Evolutionary conservation across 1,140 invertebrate species (phyloP).

Genomic region (Mylabris phalerata): DNA sequence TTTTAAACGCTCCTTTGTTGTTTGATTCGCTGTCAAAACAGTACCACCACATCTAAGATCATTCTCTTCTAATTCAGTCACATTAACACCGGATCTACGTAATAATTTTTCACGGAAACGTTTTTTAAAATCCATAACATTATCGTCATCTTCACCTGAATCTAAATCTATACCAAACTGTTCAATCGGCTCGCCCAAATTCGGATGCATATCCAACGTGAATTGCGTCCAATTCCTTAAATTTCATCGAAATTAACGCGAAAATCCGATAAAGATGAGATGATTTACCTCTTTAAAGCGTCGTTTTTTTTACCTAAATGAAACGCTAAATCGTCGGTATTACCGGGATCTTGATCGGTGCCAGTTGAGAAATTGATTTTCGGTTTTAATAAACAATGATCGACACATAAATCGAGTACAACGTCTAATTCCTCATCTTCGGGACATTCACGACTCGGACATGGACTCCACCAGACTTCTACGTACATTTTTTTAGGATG

Average conservation of each 20-base stretch:
- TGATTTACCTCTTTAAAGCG: not conserved
- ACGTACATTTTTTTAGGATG: constrained; percentile 59
- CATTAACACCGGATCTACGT: constrained; percentile 56
- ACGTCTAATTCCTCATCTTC: constrained; percentile 64
- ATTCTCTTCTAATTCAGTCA: constrained; percentile 59
- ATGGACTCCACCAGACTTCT: constrained; percentile 74
- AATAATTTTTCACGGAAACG: constrained; percentile 57
- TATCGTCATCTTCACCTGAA: constrained; percentile 55
- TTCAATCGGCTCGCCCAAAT: constrained; percentile 60
- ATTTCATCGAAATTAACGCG: not conserved
- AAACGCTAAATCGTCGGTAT: constrained; percentile 48
- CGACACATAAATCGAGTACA: constrained; percentile 58
- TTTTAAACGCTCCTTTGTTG: constrained; percentile 47
- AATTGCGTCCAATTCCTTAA: constrained; percentile 10
- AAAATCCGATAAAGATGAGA: not conserved
- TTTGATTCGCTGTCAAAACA: constrained; percentile 52
- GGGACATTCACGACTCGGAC: constrained; percentile 65
- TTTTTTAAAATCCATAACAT: constrained; percentile 59
- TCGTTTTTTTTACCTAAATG: constrained; percentile 43
- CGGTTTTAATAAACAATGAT: constrained; percentile 54
- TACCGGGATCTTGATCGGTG: constrained; percentile 34
- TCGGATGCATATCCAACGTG: constrained; percentile 59
- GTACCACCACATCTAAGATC: constrained; percentile 65
- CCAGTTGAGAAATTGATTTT: not conserved
- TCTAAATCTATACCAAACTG: constrained; percentile 65